phyloP scores from a whole-genome alignment of 2,888 invertebrate species.

The Scaptodrosophila latifasciaeformis region DNA sequence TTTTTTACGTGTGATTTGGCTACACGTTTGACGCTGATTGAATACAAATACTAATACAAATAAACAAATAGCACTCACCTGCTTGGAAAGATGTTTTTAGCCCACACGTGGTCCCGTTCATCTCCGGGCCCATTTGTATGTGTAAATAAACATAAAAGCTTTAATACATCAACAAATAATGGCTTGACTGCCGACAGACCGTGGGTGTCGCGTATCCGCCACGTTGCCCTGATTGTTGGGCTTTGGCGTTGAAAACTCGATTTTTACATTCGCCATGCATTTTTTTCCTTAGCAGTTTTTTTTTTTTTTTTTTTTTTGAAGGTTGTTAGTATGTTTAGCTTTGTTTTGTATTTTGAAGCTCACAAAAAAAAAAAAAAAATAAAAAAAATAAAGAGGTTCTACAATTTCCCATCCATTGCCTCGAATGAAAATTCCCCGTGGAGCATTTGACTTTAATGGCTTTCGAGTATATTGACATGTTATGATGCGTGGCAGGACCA shows the following conservation, averaged over 20 bases:
- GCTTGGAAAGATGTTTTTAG: no score
- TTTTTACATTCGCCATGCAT: slow-evolving; percentile 48
- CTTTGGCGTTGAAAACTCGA: slow-evolving; percentile 53
- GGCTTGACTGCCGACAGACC: slow-evolving; percentile 45
- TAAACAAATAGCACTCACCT: slow-evolving; percentile 63
- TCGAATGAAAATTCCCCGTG: slow-evolving; percentile 54
- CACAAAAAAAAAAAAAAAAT: slow-evolving; percentile 22
- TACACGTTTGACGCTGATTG: slow-evolving; percentile 61
- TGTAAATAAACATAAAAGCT: slow-evolving; percentile 46
- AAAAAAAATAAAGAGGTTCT: slow-evolving; percentile 19
- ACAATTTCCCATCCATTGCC: slow-evolving; percentile 23
- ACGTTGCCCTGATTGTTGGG: slow-evolving; percentile 14
- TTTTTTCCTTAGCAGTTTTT: slow-evolving; percentile 1
- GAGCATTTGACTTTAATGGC: slow-evolving; percentile 68
- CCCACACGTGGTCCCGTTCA: not conserved
- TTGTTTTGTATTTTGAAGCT: slow-evolving; percentile 24
- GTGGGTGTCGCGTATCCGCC: slow-evolving; percentile 33
- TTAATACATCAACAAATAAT: slow-evolving; percentile 61
- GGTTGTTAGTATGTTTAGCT: not conserved
- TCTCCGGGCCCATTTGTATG: not conserved
- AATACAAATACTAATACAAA: slow-evolving; percentile 61
- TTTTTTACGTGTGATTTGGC: slow-evolving; percentile 19
- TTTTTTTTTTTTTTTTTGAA: slow-evolving; percentile 31
- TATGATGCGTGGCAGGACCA: slow-evolving; percentile 62
- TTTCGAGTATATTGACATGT: slow-evolving; percentile 64